Percentiles rank a stretch among this genome's conserved stretches.
phyloP scores from a whole-genome alignment of 2,113 vertebrate species.

The Australoheros scitulus region DNA sequence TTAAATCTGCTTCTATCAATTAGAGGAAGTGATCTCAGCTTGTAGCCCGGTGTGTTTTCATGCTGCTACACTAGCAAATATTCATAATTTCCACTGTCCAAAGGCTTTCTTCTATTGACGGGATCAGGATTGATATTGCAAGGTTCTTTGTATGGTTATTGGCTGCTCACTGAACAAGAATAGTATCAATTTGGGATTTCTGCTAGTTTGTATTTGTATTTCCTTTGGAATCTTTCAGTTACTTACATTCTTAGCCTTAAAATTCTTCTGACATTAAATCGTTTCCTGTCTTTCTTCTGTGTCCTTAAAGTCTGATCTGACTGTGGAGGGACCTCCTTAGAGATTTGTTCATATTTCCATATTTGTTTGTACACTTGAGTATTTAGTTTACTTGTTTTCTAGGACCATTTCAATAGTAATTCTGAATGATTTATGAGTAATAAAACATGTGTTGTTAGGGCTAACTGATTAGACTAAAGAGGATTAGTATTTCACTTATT shows the following conservation, averaged over 20 bases:
- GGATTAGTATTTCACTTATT: not conserved
- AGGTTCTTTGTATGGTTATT: not conserved
- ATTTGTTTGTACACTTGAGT: not conserved
- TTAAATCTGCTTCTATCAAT: not conserved
- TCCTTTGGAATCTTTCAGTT: not conserved
- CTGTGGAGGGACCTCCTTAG: not conserved
- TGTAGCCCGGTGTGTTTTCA: not conserved
- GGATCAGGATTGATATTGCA: not conserved
- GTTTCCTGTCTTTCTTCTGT: not conserved
- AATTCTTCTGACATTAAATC: too few relatives aligned
- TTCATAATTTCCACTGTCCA: not conserved
- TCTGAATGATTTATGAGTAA: not conserved
- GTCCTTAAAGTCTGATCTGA: not conserved
- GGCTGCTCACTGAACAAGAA: not conserved
- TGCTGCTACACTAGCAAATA: not conserved
- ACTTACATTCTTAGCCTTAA: not conserved
- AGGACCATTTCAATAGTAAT: not conserved
- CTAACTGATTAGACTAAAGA: not conserved
- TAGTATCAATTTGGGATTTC: not conserved
- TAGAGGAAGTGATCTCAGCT: not conserved
- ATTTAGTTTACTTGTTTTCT: not conserved
- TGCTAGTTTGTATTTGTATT: not conserved
- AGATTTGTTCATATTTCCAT: constrained; percentile 5
- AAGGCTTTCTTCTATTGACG: not conserved
- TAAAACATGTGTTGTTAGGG: not conserved